phyloP scores from a whole-genome alignment of 2,888 invertebrate genomes.

The Pandemis heparana region DNA sequence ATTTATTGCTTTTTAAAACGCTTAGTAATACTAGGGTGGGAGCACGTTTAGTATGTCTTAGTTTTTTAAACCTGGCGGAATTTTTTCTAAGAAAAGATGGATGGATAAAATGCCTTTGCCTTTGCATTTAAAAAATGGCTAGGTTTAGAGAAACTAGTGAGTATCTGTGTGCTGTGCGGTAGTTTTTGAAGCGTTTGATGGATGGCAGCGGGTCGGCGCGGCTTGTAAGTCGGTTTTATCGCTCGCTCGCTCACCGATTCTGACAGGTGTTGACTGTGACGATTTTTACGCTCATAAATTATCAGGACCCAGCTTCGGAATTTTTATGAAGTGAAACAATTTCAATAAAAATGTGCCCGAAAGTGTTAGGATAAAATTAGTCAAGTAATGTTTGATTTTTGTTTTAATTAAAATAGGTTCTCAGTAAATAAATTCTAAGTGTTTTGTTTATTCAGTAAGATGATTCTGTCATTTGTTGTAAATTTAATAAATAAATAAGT shows the following conservation, averaged over 20 bases:
- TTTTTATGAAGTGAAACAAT: not conserved
- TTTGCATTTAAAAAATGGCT: not conserved
- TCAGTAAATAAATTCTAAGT: too few relatives aligned
- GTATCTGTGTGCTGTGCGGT: slow-evolving; percentile 52
- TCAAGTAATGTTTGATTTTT: too few relatives aligned
- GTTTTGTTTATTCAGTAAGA: too few relatives aligned
- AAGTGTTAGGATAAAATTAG: not conserved
- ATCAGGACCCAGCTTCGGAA: slow-evolving; percentile 1
- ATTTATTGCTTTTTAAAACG: too few relatives aligned
- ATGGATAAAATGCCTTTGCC: too few relatives aligned
- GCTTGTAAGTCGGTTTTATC: slow-evolving; percentile 43
- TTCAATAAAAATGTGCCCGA: not conserved
- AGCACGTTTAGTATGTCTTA: too few relatives aligned
- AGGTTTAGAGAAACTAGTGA: not conserved
- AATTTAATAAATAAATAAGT: too few relatives aligned
- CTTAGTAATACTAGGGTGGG: too few relatives aligned
- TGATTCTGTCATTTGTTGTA: too few relatives aligned
- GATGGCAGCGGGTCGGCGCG: slow-evolving; percentile 68
- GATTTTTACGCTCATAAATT: slow-evolving; percentile 16
- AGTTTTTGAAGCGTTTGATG: slow-evolving; percentile 77
- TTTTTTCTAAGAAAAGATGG: too few relatives aligned
- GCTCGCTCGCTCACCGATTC: slow-evolving; percentile 25
- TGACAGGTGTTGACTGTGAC: slow-evolving; percentile 41
- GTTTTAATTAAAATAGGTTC: too few relatives aligned
- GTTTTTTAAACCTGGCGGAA: too few relatives aligned